Evolutionary conservation across 2,113 vertebrate species (phyloP), one percentile per base, ranked within the genome.

Genomic region (Cyanistes caeruleus): DNA sequence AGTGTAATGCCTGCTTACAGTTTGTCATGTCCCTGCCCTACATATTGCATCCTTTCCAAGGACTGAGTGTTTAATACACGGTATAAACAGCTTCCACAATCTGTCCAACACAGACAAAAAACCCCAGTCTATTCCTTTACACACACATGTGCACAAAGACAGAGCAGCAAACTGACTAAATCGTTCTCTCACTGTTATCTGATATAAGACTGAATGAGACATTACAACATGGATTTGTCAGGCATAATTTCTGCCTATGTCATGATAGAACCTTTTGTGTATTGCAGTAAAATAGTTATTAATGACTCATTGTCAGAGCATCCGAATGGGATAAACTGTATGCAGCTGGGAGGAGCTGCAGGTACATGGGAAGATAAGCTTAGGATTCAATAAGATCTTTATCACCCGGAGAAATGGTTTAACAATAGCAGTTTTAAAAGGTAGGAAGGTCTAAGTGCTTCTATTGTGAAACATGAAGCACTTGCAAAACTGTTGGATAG

Each of bases 261-360:
- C 35, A 20, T 15, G 39, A 88, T 19, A 92, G 78, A 86, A 84
- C 46, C 53, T 77, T 92, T 76, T 85, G 28, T 83, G 46, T 55
- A 43, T 53, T 74, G 43, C 63, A 74, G 76, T 93, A 60, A 87
- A 92, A 87, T 87, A 87, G 65, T 85, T 93, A 82, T 85, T 95
- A 93, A 89, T 58, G 65, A 91, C 43, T 89, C 77, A 82, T 44
- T 82, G 41, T 92, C 65, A 87, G 44, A 62, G 20, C 53, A 69
- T 48, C 53, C 33, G 84, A 92, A 55, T 46, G 31, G 31, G 52
- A 72, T 78, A 74, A 91, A 60, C 6, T 55, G 11, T 10, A 10
- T 49, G 78, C 24, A 76, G 15, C 46, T 79, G 67, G 82, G 79
- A 93, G 90, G 75, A 92, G 59, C 30, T 90, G 85, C 43, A 77